Conservation (phyloP, 2,797 vertebrate genomes). For the Sebastes jordani region DNA sequence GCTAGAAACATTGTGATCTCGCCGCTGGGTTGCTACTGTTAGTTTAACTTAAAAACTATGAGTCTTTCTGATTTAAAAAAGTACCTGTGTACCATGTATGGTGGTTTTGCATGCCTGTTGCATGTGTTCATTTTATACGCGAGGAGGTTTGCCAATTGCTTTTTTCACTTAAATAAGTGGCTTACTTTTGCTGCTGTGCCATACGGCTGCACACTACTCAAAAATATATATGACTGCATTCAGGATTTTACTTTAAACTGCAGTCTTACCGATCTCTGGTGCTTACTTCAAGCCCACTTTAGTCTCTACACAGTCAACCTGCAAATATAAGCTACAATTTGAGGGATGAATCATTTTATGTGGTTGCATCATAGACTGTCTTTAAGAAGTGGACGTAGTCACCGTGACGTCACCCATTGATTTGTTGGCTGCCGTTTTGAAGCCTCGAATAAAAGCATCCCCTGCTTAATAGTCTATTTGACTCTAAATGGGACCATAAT, state of each 20-base stretch:
- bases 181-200: neutral
- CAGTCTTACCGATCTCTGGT: neutral
- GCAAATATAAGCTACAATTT: neutral
- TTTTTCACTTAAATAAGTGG: neutral
- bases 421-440: too few relatives aligned
- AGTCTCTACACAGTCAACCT: neutral
- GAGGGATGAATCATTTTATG: neutral
- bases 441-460: too few relatives aligned
- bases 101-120: neutral
- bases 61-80: neutral
- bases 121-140: neutral
- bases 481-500: too few relatives aligned
- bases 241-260: neutral
- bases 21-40: neutral
- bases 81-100: neutral
- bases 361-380: neutral
- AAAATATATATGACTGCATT: neutral
- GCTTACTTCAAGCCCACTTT: neutral
- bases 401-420: too few relatives aligned
- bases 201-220: neutral
- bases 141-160: neutral
- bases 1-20: neutral
- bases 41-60: neutral
- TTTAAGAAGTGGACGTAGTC: too few relatives aligned
- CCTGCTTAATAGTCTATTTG: too few relatives aligned